Percentiles rank a stretch among this genome's conserved stretches.
phyloP scores from a whole-genome alignment of 2,113 vertebrate species.

The Anoplopoma fimbria region DNA sequence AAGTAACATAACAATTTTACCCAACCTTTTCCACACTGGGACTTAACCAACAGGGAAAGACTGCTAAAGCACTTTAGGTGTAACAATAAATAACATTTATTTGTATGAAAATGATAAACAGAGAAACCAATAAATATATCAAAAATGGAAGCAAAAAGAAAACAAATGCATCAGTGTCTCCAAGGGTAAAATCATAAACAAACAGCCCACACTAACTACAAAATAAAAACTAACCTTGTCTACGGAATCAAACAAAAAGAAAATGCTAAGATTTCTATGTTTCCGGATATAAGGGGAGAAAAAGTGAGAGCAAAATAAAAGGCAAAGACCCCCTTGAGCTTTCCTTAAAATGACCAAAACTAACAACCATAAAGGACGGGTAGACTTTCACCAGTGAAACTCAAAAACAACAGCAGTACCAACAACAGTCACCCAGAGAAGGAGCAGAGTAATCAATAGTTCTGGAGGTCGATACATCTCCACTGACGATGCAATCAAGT shows the following conservation, averaged over 20 bases:
- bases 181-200: background rate
- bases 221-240: background rate
- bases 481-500: too few relatives aligned
- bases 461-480: too few relatives aligned
- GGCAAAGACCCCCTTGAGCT: too few relatives aligned
- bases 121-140: background rate
- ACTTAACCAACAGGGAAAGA: background rate
- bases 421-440: too few relatives aligned
- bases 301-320: too few relatives aligned
- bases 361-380: too few relatives aligned
- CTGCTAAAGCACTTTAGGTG: background rate
- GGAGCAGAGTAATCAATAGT: too few relatives aligned
- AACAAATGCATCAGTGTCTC: background rate
- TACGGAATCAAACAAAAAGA: background rate
- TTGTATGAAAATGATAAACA: background rate
- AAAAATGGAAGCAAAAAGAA: background rate
- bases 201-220: background rate
- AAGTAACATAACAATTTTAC: background rate
- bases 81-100: background rate
- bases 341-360: too few relatives aligned
- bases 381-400: too few relatives aligned
- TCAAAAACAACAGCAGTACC: too few relatives aligned
- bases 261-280: background rate
- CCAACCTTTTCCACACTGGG: background rate
- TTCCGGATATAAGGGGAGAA: too few relatives aligned